Evolutionary conservation across 2,113 vertebrate genomes (phyloP), one percentile per base, ranked within the genome.

Genomic region (Brachypteracias leptosomus): DNA sequence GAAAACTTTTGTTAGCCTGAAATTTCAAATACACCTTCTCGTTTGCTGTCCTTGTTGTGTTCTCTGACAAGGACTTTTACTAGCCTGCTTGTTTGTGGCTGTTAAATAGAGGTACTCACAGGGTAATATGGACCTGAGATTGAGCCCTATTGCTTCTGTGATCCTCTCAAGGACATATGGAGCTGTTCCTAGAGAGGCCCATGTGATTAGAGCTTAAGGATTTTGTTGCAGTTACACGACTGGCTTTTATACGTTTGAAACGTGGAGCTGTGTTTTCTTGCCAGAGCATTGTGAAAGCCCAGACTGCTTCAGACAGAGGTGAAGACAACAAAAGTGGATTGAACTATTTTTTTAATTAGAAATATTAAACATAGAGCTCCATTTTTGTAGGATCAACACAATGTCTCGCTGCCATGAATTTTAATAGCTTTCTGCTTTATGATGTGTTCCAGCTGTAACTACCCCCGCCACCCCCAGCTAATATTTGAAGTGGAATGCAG

Each of bases 381-480:
- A 6, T 94, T 94, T 93, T 63, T 94, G 77, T 89, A 93, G 95
- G 81, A 87, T 96, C 93, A 93, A 94, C 89, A 93, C 83, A 63
- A 84, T 91, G 95, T 96, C 93, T 95, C 10, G 0, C 93, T 97
- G 96, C 96, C 96, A 93, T 83, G 93, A 94, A 73, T 55, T 16
- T 95, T 95, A 95, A 91, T 91, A 61, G 62, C 94, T 93, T 87
- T 96, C 95, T 97, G 95, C 92, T 89, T 93, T 70, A n/a, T 96
- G 97, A 97, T 98, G 63, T 90, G 22, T 96, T 97, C 97, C 98
- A 97, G 97, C 98, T 98, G 97, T 95, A 88, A 57, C 61, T 77
- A 89, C 70, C 96, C 89, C 95, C 52, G 1, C 94, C 96, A 96
- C 90, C 85, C 96, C 91, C 91, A 97, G 95, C 95, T 97, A 97